Evolutionary conservation across 2,888 invertebrate species (phyloP).

Genomic region (Augiades crinisus): DNA sequence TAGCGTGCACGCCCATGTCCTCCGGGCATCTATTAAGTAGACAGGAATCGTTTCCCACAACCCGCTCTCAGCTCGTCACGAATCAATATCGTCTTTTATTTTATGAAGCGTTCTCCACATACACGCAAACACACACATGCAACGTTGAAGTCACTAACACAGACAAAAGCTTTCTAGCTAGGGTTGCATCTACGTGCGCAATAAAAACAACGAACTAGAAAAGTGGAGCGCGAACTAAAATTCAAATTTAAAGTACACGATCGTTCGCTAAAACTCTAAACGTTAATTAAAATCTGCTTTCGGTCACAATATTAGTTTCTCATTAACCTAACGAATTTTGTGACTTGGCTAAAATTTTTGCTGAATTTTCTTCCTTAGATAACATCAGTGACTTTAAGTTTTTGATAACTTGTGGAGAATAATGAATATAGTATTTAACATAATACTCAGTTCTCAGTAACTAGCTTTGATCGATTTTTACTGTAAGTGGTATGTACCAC

Average conservation of each 20-base stretch:
- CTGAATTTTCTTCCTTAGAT: background rate
- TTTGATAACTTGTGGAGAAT: background rate
- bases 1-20: constrained; percentile 56
- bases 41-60: constrained; percentile 78
- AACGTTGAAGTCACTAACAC: constrained; percentile 18
- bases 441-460: too few species aligned
- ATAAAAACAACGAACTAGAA: constrained; percentile 49
- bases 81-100: constrained; percentile 81
- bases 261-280: constrained; percentile 56
- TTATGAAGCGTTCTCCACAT: constrained; percentile 75
- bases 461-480: too few species aligned
- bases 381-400: background rate
- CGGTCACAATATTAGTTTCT: constrained; percentile 50
- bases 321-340: constrained; percentile 42
- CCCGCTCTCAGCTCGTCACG: constrained; percentile 73
- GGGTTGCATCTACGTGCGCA: constrained; percentile 34
- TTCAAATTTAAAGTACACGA: constrained; percentile 59
- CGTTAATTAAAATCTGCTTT: constrained; percentile 59
- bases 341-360: constrained; percentile 16
- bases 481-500: too few species aligned
- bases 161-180: constrained; percentile 34
- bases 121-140: constrained; percentile 45
- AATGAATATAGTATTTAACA: too few species aligned
- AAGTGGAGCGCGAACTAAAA: constrained; percentile 51
- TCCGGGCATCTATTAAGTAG: constrained; percentile 71